These are phyloP conservation scores for Protobothrops mucrosquamatus DNA, from an alignment of 2,113 vertebrate species.

Conservation along the genomic window DNA sequence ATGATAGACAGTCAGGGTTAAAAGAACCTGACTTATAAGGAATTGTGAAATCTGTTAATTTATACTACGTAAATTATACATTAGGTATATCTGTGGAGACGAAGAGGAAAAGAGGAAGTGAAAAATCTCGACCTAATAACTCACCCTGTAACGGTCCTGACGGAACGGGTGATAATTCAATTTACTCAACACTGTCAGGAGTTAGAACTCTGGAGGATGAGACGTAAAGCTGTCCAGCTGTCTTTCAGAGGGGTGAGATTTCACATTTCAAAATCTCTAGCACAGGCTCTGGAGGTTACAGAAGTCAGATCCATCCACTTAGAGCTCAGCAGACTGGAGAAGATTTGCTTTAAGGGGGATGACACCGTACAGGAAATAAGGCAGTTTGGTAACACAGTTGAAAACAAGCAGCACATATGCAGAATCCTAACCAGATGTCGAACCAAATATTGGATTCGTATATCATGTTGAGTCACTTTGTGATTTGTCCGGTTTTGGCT, in stretches of 20 bases:
- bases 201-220: too few relatives aligned
- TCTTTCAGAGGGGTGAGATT: neutral
- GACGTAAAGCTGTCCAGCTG: neutral
- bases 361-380: neutral
- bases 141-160: too few relatives aligned
- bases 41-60: too few relatives aligned
- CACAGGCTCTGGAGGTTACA: neutral
- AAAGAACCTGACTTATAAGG: too few relatives aligned
- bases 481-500: neutral
- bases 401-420: neutral
- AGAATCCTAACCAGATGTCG: neutral
- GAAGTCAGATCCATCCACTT: neutral
- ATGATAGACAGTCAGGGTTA: neutral
- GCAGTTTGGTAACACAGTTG: neutral
- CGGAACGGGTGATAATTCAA: too few relatives aligned
- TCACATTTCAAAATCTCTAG: neutral
- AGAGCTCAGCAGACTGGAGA: neutral
- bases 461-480: neutral
- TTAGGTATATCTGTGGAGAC: too few relatives aligned
- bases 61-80: too few relatives aligned
- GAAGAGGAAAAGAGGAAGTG: too few relatives aligned
- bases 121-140: too few relatives aligned
- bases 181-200: too few relatives aligned
- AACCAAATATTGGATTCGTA: rapidly evolving
- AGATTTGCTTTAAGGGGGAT: neutral